Conservation (phyloP, 2,888 invertebrate genomes). For the Teleogryllus oceanicus region DNA sequence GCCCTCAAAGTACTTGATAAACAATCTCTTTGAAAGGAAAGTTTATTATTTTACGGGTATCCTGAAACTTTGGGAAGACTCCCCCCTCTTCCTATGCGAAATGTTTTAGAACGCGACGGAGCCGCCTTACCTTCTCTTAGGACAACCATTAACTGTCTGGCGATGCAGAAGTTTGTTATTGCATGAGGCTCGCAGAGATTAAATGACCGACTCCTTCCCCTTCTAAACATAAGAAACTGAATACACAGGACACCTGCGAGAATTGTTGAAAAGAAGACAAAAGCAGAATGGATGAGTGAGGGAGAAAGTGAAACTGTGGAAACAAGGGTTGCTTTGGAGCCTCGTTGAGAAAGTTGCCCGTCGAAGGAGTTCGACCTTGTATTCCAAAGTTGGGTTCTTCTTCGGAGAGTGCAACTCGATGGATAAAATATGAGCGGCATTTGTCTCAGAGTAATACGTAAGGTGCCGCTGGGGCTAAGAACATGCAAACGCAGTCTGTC, state of each 20-base stretch:
- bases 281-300: neutral
- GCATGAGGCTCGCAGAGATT: neutral
- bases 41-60: neutral
- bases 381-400: neutral
- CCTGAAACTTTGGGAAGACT: neutral
- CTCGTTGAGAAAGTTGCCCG: neutral
- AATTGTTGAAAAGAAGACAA: neutral
- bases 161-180: neutral
- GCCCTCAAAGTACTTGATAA: constrained; percentile 8
- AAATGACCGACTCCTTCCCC: neutral
- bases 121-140: neutral
- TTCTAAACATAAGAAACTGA: too few species aligned
- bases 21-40: constrained; percentile 18
- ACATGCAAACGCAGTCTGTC: neutral
- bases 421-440: constrained; percentile 1
- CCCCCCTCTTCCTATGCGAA: neutral
- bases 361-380: neutral
- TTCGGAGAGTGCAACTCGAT: neutral
- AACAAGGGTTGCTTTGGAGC: neutral
- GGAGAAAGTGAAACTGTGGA: neutral
- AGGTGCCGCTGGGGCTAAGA: neutral
- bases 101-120: neutral
- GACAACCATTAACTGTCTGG: neutral
- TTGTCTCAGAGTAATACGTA: neutral
- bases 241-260: neutral